Conservation (phyloP, 2,113 vertebrate genomes). For the Salvelinus namaycush region DNA sequence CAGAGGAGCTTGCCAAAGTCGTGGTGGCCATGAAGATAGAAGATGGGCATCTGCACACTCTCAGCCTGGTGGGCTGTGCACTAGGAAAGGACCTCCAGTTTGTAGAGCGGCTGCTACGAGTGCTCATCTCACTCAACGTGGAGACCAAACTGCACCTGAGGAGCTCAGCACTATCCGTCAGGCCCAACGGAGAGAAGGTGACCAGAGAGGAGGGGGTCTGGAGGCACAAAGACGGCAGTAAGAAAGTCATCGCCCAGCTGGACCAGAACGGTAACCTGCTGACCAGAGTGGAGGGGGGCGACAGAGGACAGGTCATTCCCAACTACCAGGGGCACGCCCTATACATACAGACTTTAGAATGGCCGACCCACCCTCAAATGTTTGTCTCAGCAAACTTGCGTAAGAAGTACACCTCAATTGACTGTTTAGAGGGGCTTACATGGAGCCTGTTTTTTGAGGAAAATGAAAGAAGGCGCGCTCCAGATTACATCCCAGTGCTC, state of each 20-base stretch:
- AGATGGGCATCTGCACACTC: conserved; percentile 4
- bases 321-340: conserved; percentile 51
- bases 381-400: conserved; percentile 62
- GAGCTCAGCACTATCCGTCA: conserved; percentile 46
- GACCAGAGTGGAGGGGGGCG: conserved; percentile 29
- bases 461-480: conserved; percentile 57
- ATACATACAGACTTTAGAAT: conserved; percentile 45
- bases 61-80: conserved; percentile 59
- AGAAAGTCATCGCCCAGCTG: conserved; percentile 45
- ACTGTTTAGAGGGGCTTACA: conserved; percentile 66
- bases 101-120: conserved; percentile 38
- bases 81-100: conserved; percentile 56
- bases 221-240: conserved; percentile 52
- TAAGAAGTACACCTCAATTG: conserved; percentile 59
- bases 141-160: conserved; percentile 49
- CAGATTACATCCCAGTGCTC: conserved; percentile 37
- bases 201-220: conserved; percentile 36
- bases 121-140: conserved; percentile 27
- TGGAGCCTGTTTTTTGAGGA: conserved; percentile 69
- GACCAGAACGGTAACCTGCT: conserved; percentile 41
- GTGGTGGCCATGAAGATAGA: conserved; percentile 30
- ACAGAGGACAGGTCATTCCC: conserved; percentile 37
- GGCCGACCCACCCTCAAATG: conserved; percentile 66
- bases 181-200: conserved; percentile 42
- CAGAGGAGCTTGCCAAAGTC: conserved; percentile 50